Conservation (phyloP, 1,140 invertebrate species). For the Caenorhabditis brenneri region DNA sequence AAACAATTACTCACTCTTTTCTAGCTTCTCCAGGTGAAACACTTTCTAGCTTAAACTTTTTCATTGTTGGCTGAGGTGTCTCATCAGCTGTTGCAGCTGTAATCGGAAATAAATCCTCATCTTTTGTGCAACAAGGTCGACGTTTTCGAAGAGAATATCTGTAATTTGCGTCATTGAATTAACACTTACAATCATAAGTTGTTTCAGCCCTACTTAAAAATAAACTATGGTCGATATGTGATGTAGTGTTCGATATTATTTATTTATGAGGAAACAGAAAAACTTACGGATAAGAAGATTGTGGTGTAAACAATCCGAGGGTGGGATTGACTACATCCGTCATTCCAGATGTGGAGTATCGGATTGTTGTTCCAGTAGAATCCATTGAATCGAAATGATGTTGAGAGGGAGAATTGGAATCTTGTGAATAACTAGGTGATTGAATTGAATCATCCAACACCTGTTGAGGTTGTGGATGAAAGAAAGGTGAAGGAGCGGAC, state of each 20-base stretch:
- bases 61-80: slow-evolving; percentile 50
- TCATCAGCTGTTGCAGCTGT: slow-evolving; percentile 60
- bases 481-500: not conserved
- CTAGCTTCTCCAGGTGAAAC: slow-evolving; percentile 64
- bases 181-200: not conserved
- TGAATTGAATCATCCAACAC: slow-evolving; percentile 20
- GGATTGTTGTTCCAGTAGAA: not conserved
- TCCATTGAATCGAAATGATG: slow-evolving; percentile 2
- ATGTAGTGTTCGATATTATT: not conserved
- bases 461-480: slow-evolving; percentile 10
- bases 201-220: not conserved
- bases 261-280: not conserved
- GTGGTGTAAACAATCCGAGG: slow-evolving; percentile 21
- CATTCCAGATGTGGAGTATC: slow-evolving; percentile 24
- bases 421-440: slow-evolving; percentile 28
- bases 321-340: not conserved
- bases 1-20: slow-evolving; percentile 45
- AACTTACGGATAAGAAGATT: slow-evolving; percentile 28
- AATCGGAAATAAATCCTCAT: slow-evolving; percentile 34
- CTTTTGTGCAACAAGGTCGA: slow-evolving; percentile 37
- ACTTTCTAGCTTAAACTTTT: slow-evolving; percentile 64
- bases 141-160: slow-evolving; percentile 34
- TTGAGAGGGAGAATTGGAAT: not conserved
- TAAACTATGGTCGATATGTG: not conserved
- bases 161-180: not conserved